Evolutionary conservation across 2,113 vertebrate species (phyloP).

Genomic region (Mirounga angustirostris): DNA sequence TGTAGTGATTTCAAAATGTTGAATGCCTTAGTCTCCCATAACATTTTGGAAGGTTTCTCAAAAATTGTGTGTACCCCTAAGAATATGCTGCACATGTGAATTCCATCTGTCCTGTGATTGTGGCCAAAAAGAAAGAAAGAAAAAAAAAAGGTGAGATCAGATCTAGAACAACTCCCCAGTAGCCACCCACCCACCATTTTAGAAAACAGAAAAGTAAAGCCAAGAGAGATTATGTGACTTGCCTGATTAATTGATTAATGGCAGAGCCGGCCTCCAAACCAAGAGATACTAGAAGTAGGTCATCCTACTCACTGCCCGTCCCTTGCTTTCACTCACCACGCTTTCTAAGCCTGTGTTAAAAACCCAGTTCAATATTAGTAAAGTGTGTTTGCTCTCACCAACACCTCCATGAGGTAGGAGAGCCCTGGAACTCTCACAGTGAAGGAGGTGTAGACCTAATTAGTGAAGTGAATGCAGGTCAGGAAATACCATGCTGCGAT

Average conservation of each 20-base stretch:
- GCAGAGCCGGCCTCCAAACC: neutral
- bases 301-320: neutral
- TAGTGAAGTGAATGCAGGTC: neutral
- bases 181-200: neutral
- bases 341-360: neutral
- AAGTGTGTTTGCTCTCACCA: neutral
- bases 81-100: neutral
- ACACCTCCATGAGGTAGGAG: neutral
- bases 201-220: neutral
- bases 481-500: neutral
- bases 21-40: neutral
- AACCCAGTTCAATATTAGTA: no score
- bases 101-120: slow-evolving; percentile 8
- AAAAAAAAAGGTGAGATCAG: neutral
- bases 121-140: neutral
- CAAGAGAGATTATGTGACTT: neutral
- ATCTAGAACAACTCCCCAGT: neutral
- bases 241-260: neutral
- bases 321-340: neutral
- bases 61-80: slow-evolving; percentile 15
- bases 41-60: slow-evolving; percentile 16
- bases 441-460: neutral
- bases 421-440: neutral
- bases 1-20: slow-evolving; percentile 55
- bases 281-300: neutral